Base-by-base conservation (phyloP, 2,113 vertebrate genomes). In the Promerops cafer region DNA sequence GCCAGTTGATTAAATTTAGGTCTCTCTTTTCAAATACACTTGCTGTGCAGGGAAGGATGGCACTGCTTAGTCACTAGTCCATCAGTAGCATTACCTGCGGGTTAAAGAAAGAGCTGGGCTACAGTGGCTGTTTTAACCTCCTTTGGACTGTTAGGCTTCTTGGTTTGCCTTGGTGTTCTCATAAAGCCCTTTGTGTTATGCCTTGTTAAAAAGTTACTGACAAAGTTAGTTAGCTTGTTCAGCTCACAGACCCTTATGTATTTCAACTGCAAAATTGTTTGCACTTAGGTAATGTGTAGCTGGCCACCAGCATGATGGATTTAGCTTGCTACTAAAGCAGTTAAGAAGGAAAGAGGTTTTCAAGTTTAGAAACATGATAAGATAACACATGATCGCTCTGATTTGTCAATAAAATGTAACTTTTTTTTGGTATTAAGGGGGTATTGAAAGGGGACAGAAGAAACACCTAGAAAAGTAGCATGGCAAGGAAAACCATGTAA, bases 301-400 rank as follows among this genome's bases (percentile, higher is more conserved):
- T 84, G 37, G 39, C 59, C 35, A 13, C 42, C 23, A 35, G 19
- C 42, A 1, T 2, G 26, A 57, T 68, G 59, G 30, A 63, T 89
- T 87, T 72, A 57, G 45, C 53, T 61, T 10, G 16, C 37, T 77
- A 40, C 66, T 96, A 35, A 83, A 83, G 64, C 7, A 2, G 33
- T 44, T 90, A 86, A 70, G 50, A 91, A 86, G 76, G 83, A 87
- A 91, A 88, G 47, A 86, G 30, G 44, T 80, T 95, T 90, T 87
- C 44, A 64, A 13, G 60, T 81, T 83, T 68, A 75, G 44, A 91
- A 71, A 53, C 59, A 18, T 33, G 61, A 64, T 33, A 87, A 59
- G 61, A 10, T 70, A 77, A 80, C 33, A 40, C 11, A 4, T 64
- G 64, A 37, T 37, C 3, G 0, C 83, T 79, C 28, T 53, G 53